Evolutionary conservation across 2,797 vertebrate species (phyloP).

Genomic region (Neostethus bicornis): DNA sequence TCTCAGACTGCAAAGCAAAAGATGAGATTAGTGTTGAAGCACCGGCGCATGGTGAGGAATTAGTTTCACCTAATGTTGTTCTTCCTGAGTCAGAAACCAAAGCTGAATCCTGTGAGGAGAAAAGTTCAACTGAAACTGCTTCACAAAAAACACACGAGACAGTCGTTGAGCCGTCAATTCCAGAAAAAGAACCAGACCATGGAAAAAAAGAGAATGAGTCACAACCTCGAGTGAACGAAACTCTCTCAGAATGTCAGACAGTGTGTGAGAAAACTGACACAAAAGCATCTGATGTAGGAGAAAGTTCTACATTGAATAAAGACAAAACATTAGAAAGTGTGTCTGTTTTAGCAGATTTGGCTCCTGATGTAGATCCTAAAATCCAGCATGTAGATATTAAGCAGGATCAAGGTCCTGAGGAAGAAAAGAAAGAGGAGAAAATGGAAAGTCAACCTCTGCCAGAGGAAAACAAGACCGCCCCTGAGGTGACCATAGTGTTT

Average conservation of each 20-base stretch:
- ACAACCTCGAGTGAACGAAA: conserved; percentile 47
- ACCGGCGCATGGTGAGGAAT: conserved; percentile 23
- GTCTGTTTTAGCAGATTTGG: conserved; percentile 37
- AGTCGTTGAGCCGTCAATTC: conserved; percentile 42
- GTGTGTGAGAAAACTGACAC: conserved; percentile 31
- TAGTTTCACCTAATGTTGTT: conserved; percentile 17
- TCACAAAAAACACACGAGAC: conserved; percentile 32
- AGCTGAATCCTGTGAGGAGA: conserved; percentile 24
- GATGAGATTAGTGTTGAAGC: conserved; percentile 28
- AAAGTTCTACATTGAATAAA: conserved; percentile 37
- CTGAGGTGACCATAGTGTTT: conserved; percentile 74
- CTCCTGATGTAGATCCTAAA: conserved; percentile 51
- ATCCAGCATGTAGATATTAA: conserved; percentile 56
- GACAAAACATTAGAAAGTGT: conserved; percentile 30
- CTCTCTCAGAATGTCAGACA: conserved; percentile 50
- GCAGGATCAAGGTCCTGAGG: conserved; percentile 47
- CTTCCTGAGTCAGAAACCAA: conserved; percentile 27
- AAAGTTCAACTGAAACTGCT: conserved; percentile 6
- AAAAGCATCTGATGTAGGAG: conserved; percentile 35
- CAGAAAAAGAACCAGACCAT: conserved; percentile 41
- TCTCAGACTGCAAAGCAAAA: conserved; percentile 28
- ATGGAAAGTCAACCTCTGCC: conserved; percentile 44
- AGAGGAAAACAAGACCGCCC: conserved; percentile 67
- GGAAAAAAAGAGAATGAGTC: conserved; percentile 45
- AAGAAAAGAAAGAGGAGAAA: conserved; percentile 56